Percentiles rank a stretch among this genome's conserved stretches.
Evolutionary conservation across 2,888 invertebrate genomes (phyloP).

Genomic region (Acanthoscelides obtectus): DNA sequence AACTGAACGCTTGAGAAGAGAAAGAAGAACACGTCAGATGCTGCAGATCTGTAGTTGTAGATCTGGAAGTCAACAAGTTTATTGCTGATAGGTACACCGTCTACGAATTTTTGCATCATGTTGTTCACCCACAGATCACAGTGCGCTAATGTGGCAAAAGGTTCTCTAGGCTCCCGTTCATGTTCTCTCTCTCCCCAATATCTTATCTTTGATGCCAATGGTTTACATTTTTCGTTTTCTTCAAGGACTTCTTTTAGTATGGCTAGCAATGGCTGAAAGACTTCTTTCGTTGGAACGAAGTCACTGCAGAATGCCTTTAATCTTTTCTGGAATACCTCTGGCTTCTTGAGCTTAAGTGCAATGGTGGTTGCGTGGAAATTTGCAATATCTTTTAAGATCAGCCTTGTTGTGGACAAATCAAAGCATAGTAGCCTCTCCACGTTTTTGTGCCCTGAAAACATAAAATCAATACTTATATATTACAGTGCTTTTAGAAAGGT

Average conservation of each 20-base stretch:
- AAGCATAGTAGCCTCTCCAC: slow-evolving; percentile 49
- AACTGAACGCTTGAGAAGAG: slow-evolving; percentile 49
- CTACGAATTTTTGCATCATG: slow-evolving; percentile 48
- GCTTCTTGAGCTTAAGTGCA: slow-evolving; percentile 47
- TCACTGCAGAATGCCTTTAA: slow-evolving; percentile 38
- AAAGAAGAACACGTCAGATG: slow-evolving; percentile 53
- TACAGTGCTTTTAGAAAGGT: no score
- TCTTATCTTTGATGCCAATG: slow-evolving; percentile 1
- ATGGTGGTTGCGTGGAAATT: slow-evolving; percentile 54
- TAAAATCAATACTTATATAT: no score
- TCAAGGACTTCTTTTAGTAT: slow-evolving; percentile 1
- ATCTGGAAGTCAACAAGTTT: slow-evolving; percentile 57
- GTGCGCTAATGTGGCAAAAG: slow-evolving; percentile 52
- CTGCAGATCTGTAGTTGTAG: slow-evolving; percentile 48
- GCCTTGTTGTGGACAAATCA: slow-evolving; percentile 47
- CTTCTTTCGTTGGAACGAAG: slow-evolving; percentile 3
- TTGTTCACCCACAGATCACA: slow-evolving; percentile 58
- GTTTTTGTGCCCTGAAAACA: slow-evolving; percentile 46
- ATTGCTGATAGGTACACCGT: slow-evolving; percentile 29
- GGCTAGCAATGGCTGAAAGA: not conserved
- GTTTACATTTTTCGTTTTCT: slow-evolving; percentile 7
- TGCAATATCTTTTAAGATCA: slow-evolving; percentile 49
- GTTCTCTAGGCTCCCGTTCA: slow-evolving; percentile 6
- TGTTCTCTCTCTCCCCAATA: slow-evolving; percentile 6
- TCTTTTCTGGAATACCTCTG: slow-evolving; percentile 40